phyloP scores from a whole-genome alignment of 2,888 invertebrate species.

The Lumbricus terrestris region DNA sequence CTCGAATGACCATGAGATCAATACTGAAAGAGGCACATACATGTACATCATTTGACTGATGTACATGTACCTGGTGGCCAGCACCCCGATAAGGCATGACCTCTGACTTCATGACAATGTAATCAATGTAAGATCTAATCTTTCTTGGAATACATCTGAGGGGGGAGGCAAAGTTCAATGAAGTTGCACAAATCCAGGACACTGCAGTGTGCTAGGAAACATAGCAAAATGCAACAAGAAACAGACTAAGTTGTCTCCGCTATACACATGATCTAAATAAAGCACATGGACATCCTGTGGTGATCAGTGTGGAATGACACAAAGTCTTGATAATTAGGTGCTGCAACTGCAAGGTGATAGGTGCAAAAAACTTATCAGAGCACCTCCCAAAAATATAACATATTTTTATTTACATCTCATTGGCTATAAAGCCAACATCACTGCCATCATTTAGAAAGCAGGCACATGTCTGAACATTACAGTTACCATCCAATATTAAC shows the following conservation, averaged over 20 bases:
- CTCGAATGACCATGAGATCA: neutral
- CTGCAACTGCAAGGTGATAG: neutral
- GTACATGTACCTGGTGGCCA: neutral
- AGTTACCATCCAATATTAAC: neutral
- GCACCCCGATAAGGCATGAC: neutral
- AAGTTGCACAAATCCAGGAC: neutral
- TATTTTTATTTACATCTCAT: neutral
- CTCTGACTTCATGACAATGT: neutral
- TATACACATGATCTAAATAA: neutral
- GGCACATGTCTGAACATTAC: neutral
- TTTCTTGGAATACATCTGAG: neutral
- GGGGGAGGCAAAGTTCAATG: neutral
- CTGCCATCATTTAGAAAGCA: neutral
- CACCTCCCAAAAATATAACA: neutral
- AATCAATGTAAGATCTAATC: neutral
- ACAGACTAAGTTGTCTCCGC: neutral
- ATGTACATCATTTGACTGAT: too few species aligned
- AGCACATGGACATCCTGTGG: neutral
- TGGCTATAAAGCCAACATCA: neutral
- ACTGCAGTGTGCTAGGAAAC: neutral
- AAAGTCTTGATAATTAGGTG: too few species aligned
- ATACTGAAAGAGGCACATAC: too few species aligned
- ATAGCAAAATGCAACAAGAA: neutral
- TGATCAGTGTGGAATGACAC: neutral
- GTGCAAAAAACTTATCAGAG: neutral